A percentile compares a stretch with the other conserved stretches of the same genome.
Conservation (phyloP, 30 jellyfish, hydroid and myxozoan genomes). For the Rhopilema esculentum region DNA sequence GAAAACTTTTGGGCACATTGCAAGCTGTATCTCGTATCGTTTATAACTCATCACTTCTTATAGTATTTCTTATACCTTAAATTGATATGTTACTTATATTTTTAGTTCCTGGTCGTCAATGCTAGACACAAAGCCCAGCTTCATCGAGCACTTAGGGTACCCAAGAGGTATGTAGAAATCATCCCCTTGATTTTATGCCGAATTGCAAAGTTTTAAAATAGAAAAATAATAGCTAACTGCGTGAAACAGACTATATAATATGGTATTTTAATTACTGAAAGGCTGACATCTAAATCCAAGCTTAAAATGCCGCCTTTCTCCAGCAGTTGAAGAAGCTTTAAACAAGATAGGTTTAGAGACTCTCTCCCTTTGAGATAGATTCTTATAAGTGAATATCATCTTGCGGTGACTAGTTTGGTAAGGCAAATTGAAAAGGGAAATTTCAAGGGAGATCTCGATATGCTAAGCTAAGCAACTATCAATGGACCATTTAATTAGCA, state of each 20-base stretch:
- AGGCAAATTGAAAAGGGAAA: not conserved
- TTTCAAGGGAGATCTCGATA: not conserved
- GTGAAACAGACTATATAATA: not conserved
- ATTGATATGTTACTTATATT: too few species aligned
- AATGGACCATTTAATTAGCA: not conserved
- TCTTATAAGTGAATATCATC: not conserved
- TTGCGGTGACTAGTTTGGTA: not conserved
- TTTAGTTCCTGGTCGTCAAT: too few species aligned
- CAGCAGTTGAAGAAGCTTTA: not conserved
- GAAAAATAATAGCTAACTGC: not conserved
- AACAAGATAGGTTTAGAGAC: not conserved
- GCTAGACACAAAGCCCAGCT: too few species aligned
- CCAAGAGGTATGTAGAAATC: not conserved
- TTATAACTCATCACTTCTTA: too few species aligned
- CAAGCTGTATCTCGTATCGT: too few species aligned
- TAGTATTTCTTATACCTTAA: too few species aligned
- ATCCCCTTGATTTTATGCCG: not conserved
- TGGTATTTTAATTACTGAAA: not conserved
- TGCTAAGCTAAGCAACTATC: not conserved
- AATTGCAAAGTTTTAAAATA: not conserved
- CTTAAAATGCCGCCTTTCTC: not conserved
- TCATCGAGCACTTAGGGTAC: too few species aligned
- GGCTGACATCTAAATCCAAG: not conserved
- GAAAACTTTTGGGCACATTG: too few species aligned
- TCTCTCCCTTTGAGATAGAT: not conserved